Evolutionary conservation across 1,140 invertebrate genomes (phyloP).

Genomic region (Papilio polytes): DNA sequence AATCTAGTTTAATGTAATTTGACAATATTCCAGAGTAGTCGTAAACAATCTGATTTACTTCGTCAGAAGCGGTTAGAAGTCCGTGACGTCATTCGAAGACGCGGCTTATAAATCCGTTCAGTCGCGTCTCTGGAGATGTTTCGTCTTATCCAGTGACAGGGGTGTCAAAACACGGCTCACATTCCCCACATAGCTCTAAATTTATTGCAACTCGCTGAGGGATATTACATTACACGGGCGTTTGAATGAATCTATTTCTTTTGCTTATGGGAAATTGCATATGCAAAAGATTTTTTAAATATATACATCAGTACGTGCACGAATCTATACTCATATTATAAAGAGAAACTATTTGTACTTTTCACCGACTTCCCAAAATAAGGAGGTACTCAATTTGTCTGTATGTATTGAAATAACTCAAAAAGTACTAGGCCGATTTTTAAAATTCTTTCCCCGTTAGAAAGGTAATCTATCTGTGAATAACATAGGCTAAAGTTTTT

Average conservation of each 20-base stretch:
- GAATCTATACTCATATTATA: no score
- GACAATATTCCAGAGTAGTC: not conserved
- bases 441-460: no score
- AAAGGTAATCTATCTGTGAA: no score
- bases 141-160: constrained; percentile 16
- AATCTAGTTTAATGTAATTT: not conserved
- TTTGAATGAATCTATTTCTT: constrained; percentile 14
- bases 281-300: no score
- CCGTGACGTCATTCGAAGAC: constrained; percentile 7
- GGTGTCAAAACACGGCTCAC: constrained; percentile 5
- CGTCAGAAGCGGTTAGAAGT: not conserved
- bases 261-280: not conserved
- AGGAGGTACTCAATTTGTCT: no score
- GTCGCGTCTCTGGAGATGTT: constrained; percentile 9
- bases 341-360: no score
- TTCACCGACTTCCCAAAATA: no score
- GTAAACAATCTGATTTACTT: not conserved
- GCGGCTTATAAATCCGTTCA: constrained; percentile 16
- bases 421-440: no score
- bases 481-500: no score
- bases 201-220: constrained; percentile 14
- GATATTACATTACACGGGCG: not conserved
- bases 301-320: no score
- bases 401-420: no score
- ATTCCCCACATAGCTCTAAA: not conserved